These are phyloP conservation scores for Horisme vitalbata DNA, from an alignment of 2,888 invertebrate species.

Conservation along the genomic window DNA sequence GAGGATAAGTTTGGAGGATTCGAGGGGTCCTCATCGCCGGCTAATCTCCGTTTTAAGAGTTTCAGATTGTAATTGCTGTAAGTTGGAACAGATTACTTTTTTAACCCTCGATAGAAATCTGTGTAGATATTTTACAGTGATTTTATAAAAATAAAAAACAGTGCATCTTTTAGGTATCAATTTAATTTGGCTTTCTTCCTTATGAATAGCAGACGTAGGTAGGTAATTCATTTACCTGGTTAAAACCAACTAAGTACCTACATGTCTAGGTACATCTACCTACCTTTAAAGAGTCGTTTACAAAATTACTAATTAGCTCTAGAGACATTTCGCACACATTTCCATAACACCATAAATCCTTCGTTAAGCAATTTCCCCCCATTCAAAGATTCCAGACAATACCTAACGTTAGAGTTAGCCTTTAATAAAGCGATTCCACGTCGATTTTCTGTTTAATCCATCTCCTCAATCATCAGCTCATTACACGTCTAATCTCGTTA, in stretches of 20 bases:
- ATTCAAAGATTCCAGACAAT: background rate
- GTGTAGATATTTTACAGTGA: background rate
- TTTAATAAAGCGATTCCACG: constrained; percentile 13
- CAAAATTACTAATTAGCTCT: too few relatives aligned
- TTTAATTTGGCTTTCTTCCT: too few relatives aligned
- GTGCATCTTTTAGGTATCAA: too few relatives aligned
- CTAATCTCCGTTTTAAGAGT: constrained; percentile 32
- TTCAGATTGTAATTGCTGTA: constrained; percentile 27
- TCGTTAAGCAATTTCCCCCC: too few relatives aligned
- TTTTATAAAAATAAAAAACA: constrained; percentile 1
- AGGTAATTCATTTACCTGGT: too few relatives aligned
- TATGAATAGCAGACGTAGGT: too few relatives aligned
- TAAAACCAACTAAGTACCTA: too few relatives aligned
- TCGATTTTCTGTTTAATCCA: constrained; percentile 18
- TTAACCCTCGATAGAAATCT: constrained; percentile 2
- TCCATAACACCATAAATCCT: background rate
- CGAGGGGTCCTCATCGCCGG: constrained; percentile 22
- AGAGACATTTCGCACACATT: background rate
- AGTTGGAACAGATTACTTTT: constrained; percentile 16
- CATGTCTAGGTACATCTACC: too few relatives aligned
- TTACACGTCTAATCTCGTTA: constrained; percentile 57
- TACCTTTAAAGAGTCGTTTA: too few relatives aligned
- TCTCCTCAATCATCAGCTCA: constrained; percentile 40
- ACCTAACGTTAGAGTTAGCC: background rate
- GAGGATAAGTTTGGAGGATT: constrained; percentile 55